phyloP scores from a whole-genome alignment of 2,888 invertebrate species.

The Agrenia bidenticulata region DNA sequence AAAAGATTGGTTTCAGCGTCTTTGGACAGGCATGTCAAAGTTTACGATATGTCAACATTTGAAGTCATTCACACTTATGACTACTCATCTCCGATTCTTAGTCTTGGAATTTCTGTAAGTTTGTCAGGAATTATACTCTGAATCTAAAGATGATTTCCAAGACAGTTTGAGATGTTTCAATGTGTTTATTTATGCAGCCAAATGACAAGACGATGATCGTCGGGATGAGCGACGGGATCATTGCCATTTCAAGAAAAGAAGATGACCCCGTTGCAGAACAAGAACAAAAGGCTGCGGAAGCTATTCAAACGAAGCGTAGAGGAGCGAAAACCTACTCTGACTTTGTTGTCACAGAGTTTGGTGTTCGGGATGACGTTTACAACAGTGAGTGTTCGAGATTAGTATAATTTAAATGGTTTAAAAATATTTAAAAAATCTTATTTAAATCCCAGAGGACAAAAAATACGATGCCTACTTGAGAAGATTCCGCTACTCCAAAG shows the following conservation, averaged over 20 bases:
- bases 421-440: neutral
- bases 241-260: conserved; percentile 75
- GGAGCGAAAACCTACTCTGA: conserved; percentile 39
- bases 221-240: conserved; percentile 89
- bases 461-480: conserved; percentile 72
- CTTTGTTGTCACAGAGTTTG: conserved; percentile 46
- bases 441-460: conserved; percentile 33
- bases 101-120: conserved; percentile 63
- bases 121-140: neutral
- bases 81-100: conserved; percentile 86
- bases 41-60: conserved; percentile 84
- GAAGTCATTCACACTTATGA: conserved; percentile 84
- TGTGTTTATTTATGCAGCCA: conserved; percentile 56
- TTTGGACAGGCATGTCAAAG: conserved; percentile 88
- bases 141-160: neutral
- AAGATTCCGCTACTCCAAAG: conserved; percentile 78
- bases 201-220: conserved; percentile 82
- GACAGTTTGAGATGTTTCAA: conserved; percentile 1
- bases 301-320: conserved; percentile 14
- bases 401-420: neutral
- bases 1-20: conserved; percentile 84
- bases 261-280: conserved; percentile 19
- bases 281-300: conserved; percentile 55
- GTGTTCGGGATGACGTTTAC: conserved; percentile 37
- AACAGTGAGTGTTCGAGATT: conserved; percentile 27